Percentiles rank a stretch among this genome's conserved stretches.
Conservation (phyloP, 2,113 vertebrate species). For the Erythrocebus patas region DNA sequence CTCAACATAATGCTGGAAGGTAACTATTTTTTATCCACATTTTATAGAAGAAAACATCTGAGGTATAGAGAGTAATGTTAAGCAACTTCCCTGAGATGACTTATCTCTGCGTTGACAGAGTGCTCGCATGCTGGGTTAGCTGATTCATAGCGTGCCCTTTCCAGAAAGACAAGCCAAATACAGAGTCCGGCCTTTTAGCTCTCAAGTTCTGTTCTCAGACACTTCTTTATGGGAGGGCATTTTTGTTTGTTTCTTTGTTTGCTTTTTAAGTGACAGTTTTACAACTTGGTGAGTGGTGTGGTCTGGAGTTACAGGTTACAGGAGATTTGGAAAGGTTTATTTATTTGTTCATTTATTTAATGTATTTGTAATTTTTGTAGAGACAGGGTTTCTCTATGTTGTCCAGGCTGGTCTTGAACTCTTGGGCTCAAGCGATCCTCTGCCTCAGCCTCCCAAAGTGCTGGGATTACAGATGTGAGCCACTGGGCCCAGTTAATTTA, state of each 20-base stretch:
- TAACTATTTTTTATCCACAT: background rate
- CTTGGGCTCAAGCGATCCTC: too few relatives aligned
- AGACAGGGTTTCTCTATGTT: too few relatives aligned
- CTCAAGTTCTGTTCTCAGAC: background rate
- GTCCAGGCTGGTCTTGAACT: too few relatives aligned
- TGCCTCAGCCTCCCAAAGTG: too few relatives aligned
- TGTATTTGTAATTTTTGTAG: too few relatives aligned
- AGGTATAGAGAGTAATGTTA: background rate
- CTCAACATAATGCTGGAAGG: background rate
- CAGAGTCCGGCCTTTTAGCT: background rate
- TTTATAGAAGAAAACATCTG: background rate
- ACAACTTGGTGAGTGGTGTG: background rate
- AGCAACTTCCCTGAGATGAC: background rate
- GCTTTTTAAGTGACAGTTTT: background rate
- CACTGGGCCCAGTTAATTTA: background rate
- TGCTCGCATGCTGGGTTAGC: background rate
- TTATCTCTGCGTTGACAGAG: background rate
- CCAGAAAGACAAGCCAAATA: background rate
- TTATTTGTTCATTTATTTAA: too few relatives aligned
- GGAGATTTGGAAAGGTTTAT: background rate
- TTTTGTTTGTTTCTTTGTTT: background rate
- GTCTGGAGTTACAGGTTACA: background rate
- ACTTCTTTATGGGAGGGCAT: background rate
- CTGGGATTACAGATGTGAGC: too few relatives aligned
- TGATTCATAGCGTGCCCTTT: background rate